Evolutionary conservation across 2,888 invertebrate species (phyloP).

Genomic region (Stenodera caucasica): DNA sequence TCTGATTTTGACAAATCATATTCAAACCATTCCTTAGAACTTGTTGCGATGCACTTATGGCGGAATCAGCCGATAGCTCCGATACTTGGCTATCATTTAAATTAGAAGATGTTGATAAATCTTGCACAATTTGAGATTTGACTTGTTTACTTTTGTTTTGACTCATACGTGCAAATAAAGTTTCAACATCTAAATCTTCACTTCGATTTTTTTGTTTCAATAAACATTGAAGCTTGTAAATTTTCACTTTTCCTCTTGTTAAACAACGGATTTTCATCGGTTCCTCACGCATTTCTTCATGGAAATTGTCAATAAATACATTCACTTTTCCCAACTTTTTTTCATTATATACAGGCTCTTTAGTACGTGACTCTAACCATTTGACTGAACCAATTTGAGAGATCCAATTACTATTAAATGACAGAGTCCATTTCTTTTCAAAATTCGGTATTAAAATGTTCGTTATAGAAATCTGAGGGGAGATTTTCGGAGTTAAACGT

Average conservation of each 20-base stretch:
- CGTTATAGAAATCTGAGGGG: not conserved
- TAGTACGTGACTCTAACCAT: not conserved
- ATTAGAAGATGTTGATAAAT: not conserved
- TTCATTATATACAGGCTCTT: not conserved
- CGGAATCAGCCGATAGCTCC: not conserved
- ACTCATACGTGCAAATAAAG: not conserved
- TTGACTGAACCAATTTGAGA: not conserved
- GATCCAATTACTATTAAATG: not conserved
- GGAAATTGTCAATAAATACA: not conserved
- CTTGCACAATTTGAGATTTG: not conserved
- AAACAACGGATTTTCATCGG: not conserved
- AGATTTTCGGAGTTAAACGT: not conserved
- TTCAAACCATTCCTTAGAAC: not conserved
- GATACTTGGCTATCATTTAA: not conserved
- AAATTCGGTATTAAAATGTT: not conserved
- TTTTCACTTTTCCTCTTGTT: not conserved
- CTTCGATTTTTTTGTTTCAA: not conserved
- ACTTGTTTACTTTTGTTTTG: not conserved
- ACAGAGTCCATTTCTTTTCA: not conserved
- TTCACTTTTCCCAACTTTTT: not conserved
- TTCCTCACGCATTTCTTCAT: not conserved
- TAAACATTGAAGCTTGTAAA: not conserved
- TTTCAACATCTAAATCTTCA: not conserved
- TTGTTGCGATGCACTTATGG: not conserved
- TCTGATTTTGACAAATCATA: constrained; percentile 28